These are phyloP conservation scores for Cryptocheilus praepositus DNA, from an alignment of 2,888 invertebrate genomes.

Conservation along the genomic window DNA sequence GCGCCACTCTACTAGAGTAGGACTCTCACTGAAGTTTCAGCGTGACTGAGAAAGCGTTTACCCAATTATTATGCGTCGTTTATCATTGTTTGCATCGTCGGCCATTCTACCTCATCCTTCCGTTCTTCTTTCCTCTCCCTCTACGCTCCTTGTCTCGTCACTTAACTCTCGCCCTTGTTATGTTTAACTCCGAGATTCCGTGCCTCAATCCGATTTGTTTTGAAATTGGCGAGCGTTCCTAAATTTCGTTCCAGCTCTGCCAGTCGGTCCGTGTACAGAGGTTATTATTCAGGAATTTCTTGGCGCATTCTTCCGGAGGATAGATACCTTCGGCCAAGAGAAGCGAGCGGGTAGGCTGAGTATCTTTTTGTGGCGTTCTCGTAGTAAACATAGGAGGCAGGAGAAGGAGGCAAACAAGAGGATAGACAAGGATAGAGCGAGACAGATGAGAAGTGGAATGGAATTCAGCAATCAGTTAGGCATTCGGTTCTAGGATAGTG, in stretches of 20 bases:
- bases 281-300: too few relatives aligned
- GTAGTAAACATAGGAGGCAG: constrained; percentile 11
- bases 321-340: constrained; percentile 16
- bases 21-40: constrained; percentile 14
- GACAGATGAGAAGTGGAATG: constrained; percentile 33
- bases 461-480: constrained; percentile 61
- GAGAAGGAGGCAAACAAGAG: constrained; percentile 15
- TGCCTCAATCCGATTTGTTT: background rate
- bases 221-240: too few relatives aligned
- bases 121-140: background rate
- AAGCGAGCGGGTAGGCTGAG: too few relatives aligned
- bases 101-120: background rate
- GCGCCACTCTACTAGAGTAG: constrained; percentile 18
- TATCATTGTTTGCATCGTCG: constrained; percentile 12
- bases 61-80: constrained; percentile 16
- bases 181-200: background rate
- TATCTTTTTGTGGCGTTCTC: too few relatives aligned
- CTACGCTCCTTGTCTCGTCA: constrained; percentile 1
- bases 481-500: constrained; percentile 49
- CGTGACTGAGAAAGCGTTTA: constrained; percentile 32
- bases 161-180: background rate
- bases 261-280: too few relatives aligned
- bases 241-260: too few relatives aligned
- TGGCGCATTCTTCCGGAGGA: too few relatives aligned
- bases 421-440: constrained; percentile 1